Base-by-base conservation (phyloP, 2,888 invertebrate genomes). In the Drosophila hamatofila region DNA sequence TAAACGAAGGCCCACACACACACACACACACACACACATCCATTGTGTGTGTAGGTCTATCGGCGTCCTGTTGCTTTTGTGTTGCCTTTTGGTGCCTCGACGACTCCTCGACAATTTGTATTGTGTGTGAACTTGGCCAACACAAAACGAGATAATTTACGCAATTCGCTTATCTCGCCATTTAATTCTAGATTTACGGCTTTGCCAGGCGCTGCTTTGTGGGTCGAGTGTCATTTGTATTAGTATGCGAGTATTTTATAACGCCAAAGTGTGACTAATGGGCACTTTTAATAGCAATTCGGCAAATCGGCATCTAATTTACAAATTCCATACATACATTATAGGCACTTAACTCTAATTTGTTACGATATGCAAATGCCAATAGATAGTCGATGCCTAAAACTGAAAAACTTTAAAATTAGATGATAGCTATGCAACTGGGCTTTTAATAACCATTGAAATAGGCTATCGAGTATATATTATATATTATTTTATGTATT, bases 131-230 rank as follows among this genome's bases (percentile, higher is more conserved):
- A 67, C 74, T 77, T 71, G 65, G 74, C 59, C 60, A 70, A 44
- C 56, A 58, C 58, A 57, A 80, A 80, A 78, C 65, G 83, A 75
- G 67, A 81, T 83, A 78, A 81, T 83, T 81, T 78, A 83, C 75
- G 75, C 61, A 75, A 59, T 54, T 58, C 56, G 72, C 75, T 81
- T 81, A 83, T 81, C 80, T 81, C 27, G 65, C 75, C 78, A 81
- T 81, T 81, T 81, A 81, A 81, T 75, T 81, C 75, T 57, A 78
- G 79, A 81, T 81, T 81, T 83, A 83, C 69, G 78, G 65, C 55
- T 52, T 54, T 75, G 44, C n/a, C 54, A n/a, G 51, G 55, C 70
- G 30, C 70, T 30, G 51, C 51, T 57, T 25, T 54, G 33, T 46
- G 66, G 46, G n/a, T 18, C 39, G 39, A 67, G 33, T 48, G 35